A percentile compares a stretch with the other conserved stretches of the same genome.
These are phyloP conservation scores for Brachyistius frenatus DNA, from an alignment of 2,113 vertebrate genomes.

Conservation along the genomic window DNA sequence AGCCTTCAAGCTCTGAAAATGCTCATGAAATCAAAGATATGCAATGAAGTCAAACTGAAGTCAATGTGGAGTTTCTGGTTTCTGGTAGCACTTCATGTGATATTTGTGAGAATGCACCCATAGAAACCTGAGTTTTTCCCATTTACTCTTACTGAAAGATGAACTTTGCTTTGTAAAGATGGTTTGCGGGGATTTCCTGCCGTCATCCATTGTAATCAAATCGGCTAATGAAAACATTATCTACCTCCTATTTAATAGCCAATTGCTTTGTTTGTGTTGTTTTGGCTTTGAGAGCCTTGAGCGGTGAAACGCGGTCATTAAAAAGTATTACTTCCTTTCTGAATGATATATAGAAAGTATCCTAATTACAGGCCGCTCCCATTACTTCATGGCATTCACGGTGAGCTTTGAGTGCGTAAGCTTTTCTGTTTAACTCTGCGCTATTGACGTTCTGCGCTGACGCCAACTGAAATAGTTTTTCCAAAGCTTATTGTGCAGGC, in stretches of 20 bases:
- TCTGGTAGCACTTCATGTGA: constrained; percentile 11
- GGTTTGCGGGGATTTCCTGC: constrained; percentile 45
- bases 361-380: constrained; percentile 40
- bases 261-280: constrained; percentile 39
- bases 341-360: constrained; percentile 41
- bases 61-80: constrained; percentile 1
- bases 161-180: constrained; percentile 25
- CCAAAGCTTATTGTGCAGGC: not conserved
- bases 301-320: constrained; percentile 24
- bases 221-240: constrained; percentile 16
- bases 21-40: constrained; percentile 26
- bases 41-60: not conserved
- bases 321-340: constrained; percentile 16
- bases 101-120: constrained; percentile 35
- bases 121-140: not conserved
- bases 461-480: constrained; percentile 7
- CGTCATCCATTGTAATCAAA: constrained; percentile 37
- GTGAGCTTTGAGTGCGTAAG: constrained; percentile 6
- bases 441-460: constrained; percentile 1
- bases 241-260: constrained; percentile 27
- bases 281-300: constrained; percentile 9
- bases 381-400: not conserved
- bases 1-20: not conserved
- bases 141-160: constrained; percentile 35
- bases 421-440: not conserved